Evolutionary conservation across 1,140 invertebrate species (phyloP).

Genomic region (Drosophila ironensis): DNA sequence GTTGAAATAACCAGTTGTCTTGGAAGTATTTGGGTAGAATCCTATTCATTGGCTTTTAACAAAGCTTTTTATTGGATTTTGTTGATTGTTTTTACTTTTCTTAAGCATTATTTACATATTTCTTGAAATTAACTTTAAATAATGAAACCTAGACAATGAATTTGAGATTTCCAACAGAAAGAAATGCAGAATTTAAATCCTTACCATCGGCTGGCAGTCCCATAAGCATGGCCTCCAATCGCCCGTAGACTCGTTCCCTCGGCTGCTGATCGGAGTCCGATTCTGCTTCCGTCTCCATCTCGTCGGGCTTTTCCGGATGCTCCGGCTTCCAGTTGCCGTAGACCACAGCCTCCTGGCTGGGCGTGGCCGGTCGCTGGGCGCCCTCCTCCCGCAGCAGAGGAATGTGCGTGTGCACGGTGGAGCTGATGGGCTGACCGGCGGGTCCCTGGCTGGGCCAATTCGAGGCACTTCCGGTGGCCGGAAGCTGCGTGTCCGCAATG

Average conservation of each 20-base stretch:
- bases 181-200: no score
- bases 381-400: conserved; percentile 48
- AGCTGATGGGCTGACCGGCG: conserved; percentile 42
- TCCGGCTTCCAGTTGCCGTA: conserved; percentile 78
- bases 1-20: no score
- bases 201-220: conserved; percentile 56
- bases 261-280: conserved; percentile 11
- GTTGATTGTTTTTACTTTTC: not conserved
- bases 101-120: not conserved
- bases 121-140: no score
- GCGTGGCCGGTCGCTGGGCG: not conserved
- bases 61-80: no score
- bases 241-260: conserved; percentile 51
- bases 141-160: no score
- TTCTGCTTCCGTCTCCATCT: not conserved
- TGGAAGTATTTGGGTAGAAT: no score
- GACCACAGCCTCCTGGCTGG: conserved; percentile 52
- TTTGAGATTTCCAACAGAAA: no score
- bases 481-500: conserved; percentile 50
- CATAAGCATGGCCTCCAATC: conserved; percentile 66
- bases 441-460: conserved; percentile 8
- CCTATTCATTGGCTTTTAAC: no score
- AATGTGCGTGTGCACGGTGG: conserved; percentile 61
- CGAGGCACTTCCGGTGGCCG: not conserved
- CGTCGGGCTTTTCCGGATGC: conserved; percentile 45